Evolutionary conservation across 1,140 invertebrate species (phyloP).

Genomic region (Metaphire vulgaris): DNA sequence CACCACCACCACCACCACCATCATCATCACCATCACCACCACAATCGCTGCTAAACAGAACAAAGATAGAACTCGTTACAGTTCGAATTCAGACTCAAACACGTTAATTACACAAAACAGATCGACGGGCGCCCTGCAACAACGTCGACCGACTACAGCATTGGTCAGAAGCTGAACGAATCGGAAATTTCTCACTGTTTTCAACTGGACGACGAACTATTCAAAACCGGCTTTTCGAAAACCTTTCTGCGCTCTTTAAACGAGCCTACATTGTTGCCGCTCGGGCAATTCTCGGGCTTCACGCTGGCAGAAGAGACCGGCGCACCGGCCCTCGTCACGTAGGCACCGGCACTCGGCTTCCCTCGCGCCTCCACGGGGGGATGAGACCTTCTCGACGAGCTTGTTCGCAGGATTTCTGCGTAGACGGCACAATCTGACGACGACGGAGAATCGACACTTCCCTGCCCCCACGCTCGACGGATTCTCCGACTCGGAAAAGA

Average conservation of each 20-base stretch:
- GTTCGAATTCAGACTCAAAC: no score
- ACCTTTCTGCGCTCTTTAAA: not conserved
- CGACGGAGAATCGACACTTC: no score
- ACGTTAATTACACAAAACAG: no score
- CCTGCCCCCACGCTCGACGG: no score
- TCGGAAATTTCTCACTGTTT: no score
- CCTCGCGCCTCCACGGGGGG: not conserved
- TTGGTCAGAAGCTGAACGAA: no score
- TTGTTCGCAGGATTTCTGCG: not conserved
- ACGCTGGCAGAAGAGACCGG: not conserved
- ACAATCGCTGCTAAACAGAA: no score
- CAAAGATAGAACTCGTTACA: no score
- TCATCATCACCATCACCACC: no score
- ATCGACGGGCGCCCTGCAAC: not conserved
- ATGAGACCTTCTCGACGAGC: not conserved
- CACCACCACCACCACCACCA: no score
- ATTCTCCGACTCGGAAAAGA: not conserved
- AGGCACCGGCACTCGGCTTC: not conserved
- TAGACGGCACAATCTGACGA: not conserved
- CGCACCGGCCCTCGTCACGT: not conserved
- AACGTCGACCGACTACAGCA: not conserved
- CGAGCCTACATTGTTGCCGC: not conserved
- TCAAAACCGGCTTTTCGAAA: not conserved
- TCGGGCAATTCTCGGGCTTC: no score
- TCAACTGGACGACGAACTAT: not conserved